These are phyloP conservation scores for Eilema caniola DNA, from an alignment of 2,888 invertebrate species.

Conservation along the genomic window DNA sequence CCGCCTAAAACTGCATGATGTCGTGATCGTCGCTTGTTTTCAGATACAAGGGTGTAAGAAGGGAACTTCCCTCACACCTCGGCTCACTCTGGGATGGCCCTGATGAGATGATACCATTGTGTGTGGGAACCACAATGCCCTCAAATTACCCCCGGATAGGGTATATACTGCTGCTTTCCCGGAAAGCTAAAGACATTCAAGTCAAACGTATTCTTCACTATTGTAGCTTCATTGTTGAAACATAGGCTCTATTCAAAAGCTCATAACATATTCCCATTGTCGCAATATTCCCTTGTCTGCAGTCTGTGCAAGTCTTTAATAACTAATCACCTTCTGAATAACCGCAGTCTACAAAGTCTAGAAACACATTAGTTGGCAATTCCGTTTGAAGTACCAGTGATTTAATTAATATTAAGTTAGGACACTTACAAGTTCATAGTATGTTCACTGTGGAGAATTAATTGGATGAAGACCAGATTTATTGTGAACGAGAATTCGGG, in stretches of 20 bases:
- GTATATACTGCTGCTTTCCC: too few relatives aligned
- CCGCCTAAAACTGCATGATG: too few relatives aligned
- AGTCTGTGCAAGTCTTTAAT: constrained; percentile 32
- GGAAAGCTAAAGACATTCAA: too few relatives aligned
- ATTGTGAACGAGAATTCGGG: neutral
- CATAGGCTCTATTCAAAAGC: constrained; percentile 12
- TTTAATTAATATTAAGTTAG: neutral
- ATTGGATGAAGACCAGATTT: neutral
- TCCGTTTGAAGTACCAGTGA: neutral
- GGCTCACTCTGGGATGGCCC: too few relatives aligned
- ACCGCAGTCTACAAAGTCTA: neutral
- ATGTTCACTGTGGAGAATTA: neutral
- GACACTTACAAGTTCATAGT: neutral
- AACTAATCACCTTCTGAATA: constrained; percentile 24
- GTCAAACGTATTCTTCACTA: neutral
- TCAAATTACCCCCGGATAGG: too few relatives aligned
- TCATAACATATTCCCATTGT: constrained; percentile 43
- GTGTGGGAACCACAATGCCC: too few relatives aligned
- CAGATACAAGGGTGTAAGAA: too few relatives aligned
- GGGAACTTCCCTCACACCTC: too few relatives aligned
- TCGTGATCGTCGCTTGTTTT: too few relatives aligned
- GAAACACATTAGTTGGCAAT: neutral
- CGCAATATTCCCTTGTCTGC: constrained; percentile 25
- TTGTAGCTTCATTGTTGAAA: neutral
- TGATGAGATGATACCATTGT: too few relatives aligned